phyloP scores from a whole-genome alignment of 2,113 vertebrate species.

The Rhipidura dahli region DNA sequence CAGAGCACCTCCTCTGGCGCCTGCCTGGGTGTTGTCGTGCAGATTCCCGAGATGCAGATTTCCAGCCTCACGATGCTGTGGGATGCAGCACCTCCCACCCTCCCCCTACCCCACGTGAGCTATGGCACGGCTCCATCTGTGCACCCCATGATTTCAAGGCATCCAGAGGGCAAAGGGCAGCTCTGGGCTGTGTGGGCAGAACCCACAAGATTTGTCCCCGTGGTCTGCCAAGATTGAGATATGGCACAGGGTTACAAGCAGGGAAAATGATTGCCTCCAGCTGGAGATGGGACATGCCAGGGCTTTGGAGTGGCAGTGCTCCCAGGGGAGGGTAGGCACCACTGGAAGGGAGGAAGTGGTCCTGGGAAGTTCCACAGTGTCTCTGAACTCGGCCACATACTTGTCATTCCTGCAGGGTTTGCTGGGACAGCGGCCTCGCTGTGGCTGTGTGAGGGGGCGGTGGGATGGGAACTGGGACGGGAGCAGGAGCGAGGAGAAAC shows the following conservation, averaged over 20 bases:
- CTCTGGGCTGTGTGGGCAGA: not conserved
- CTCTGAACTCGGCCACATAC: not conserved
- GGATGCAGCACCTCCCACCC: not conserved
- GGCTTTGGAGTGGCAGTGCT: not conserved
- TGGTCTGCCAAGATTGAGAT: not conserved
- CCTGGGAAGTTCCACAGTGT: not conserved
- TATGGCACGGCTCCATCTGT: accelerated
- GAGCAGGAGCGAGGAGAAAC: not conserved
- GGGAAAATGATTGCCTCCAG: not conserved
- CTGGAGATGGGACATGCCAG: not conserved
- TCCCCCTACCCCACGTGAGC: not conserved
- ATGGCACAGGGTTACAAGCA: accelerated
- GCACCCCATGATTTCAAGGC: not conserved
- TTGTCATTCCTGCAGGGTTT: conserved; percentile 28
- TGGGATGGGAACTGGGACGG: not conserved
- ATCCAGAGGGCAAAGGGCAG: not conserved
- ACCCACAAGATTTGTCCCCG: not conserved
- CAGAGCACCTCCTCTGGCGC: not conserved
- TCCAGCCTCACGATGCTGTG: not conserved
- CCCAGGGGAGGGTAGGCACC: accelerated
- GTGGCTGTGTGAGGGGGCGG: not conserved
- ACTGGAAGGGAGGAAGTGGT: accelerated
- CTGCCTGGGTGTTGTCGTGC: not conserved
- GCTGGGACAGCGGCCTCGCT: not conserved
- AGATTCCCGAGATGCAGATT: not conserved